Evolutionary conservation across 2,113 vertebrate genomes (phyloP), one percentile per base, ranked within the genome.

Genomic region (Amazona vittata): DNA sequence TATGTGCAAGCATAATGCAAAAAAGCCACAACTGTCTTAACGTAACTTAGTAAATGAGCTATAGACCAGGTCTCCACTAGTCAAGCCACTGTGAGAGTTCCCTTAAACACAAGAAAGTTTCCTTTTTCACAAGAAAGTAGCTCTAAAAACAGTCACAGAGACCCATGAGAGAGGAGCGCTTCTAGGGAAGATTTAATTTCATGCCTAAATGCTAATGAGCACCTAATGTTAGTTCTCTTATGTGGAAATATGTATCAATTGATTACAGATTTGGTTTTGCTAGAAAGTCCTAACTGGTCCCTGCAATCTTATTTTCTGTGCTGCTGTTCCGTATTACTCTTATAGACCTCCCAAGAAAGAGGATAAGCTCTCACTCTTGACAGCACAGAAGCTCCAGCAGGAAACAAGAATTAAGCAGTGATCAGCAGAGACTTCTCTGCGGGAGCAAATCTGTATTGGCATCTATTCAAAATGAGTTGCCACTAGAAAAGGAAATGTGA

Each of bases 391-490:
- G 47, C 59, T 90, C 91, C 79, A 85, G 60, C 53, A 83, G 68
- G 85, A 96, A 95, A 89, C 60, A 62, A 50, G 70, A 92, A 82
- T 90, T 88, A 92, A 93, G 69, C 64, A 75, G 60, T 83, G 50
- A 93, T 96, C 85, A 89, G 55, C 69, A 89, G 80, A 86, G 69
- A 71, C 35, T 69, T 94, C 65, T 83, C 87, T 93, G 75, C 69
- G 68, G 92, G 76, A 90, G 39, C 50, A 96, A 87, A 85, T 93
- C 77, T 91, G 83, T 65, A 62, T 73, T 89, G 91, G 69, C 92
- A 76, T 89, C 50, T 89, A 79, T 89, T 93, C 62, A 89, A 83
- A 96, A 89, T 75, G 39, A 79, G 52, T 91, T 95, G 65, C 90
- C 52, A 37, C 57, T 75, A 86, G 62, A 70, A 88, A 93, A 39